These are phyloP conservation scores for Patella vulgata DNA, from an alignment of 1,140 invertebrate genomes.

Conservation along the genomic window DNA sequence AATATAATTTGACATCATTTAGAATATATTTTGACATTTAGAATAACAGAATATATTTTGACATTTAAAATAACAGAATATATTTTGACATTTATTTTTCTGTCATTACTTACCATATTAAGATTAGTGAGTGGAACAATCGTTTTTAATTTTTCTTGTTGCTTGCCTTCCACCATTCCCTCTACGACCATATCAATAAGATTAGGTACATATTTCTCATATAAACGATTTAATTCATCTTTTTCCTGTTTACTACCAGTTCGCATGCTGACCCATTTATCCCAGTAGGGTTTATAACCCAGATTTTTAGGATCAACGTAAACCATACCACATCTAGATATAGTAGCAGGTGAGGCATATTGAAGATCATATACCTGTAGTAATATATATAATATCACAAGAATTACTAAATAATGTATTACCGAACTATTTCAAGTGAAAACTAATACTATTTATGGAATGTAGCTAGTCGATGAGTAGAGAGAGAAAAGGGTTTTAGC, in stretches of 20 bases:
- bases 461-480: no score
- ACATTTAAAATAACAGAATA: no score
- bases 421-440: conserved; percentile 1
- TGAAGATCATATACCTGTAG: conserved; percentile 82
- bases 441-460: no score
- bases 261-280: conserved; percentile 74
- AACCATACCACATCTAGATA: conserved; percentile 69
- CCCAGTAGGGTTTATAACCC: conserved; percentile 86
- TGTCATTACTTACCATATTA: conserved; percentile 84
- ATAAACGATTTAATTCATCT: conserved; percentile 72
- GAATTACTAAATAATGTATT: conserved; percentile 9
- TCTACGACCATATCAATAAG: conserved; percentile 80
- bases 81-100: no score
- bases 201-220: conserved; percentile 78
- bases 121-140: conserved; percentile 85
- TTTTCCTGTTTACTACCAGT: conserved; percentile 50
- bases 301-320: conserved; percentile 85
- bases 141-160: conserved; percentile 78
- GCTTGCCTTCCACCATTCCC: conserved; percentile 75
- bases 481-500: no score
- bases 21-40: no score
- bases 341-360: conserved; percentile 70
- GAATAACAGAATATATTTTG: no score
- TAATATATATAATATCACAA: not conserved
- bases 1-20: no score